Percentiles rank a stretch among this genome's conserved stretches.
Evolutionary conservation across 2,113 vertebrate genomes (phyloP).

Genomic region (Seriola aureovittata): DNA sequence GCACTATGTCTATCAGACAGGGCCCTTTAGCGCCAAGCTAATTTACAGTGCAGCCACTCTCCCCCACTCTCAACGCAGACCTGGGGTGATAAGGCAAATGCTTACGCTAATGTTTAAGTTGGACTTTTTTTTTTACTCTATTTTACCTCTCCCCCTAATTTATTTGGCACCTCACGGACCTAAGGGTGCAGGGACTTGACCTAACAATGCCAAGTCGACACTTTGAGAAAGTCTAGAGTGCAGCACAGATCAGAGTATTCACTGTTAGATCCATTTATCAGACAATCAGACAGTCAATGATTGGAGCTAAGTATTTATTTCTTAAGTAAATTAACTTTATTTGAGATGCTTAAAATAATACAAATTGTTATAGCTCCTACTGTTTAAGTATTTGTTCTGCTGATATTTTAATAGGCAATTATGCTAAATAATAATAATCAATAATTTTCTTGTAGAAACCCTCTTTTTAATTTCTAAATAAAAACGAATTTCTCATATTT

Average conservation of each 20-base stretch:
- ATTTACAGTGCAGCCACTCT: slow-evolving; percentile 74
- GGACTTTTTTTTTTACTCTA: slow-evolving; percentile 17
- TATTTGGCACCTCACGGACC: slow-evolving; percentile 63
- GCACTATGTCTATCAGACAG: slow-evolving; percentile 71
- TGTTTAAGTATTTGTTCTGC: slow-evolving; percentile 3
- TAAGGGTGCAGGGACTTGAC: slow-evolving; percentile 63
- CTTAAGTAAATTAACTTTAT: slow-evolving; percentile 7
- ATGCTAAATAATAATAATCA: slow-evolving; percentile 12
- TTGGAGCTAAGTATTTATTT: slow-evolving; percentile 22
- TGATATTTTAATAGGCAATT: slow-evolving; percentile 15
- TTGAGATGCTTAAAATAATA: not conserved
- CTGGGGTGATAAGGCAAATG: slow-evolving; percentile 74
- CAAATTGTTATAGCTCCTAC: not conserved
- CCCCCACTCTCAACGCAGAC: slow-evolving; percentile 43
- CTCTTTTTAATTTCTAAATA: slow-evolving; percentile 34
- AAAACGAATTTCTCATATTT: slow-evolving; percentile 5
- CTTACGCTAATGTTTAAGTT: slow-evolving; percentile 75
- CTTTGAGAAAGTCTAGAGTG: slow-evolving; percentile 52
- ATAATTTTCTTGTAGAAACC: not conserved
- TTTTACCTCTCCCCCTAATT: slow-evolving; percentile 59
- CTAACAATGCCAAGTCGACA: slow-evolving; percentile 61
- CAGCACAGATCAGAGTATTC: slow-evolving; percentile 41
- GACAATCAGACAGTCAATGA: too few relatives aligned
- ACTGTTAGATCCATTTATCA: slow-evolving; percentile 38
- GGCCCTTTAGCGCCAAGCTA: slow-evolving; percentile 72